Conservation (phyloP, 2,113 vertebrate genomes). For the Oryzias melastigma region DNA sequence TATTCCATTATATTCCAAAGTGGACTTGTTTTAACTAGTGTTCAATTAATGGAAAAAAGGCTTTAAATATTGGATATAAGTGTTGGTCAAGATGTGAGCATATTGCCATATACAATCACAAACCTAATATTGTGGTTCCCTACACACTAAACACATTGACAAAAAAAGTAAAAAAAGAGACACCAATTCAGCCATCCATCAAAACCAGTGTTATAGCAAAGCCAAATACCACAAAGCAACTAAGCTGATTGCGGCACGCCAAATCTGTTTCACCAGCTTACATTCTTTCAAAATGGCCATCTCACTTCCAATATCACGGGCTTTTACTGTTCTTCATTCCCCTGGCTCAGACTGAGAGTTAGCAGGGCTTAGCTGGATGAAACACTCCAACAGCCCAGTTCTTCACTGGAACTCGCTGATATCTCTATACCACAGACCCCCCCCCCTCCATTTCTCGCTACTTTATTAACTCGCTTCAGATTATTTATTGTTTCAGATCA, state of each 20-base stretch:
- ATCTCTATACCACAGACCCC: slow-evolving; percentile 75
- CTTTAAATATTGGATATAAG: no score
- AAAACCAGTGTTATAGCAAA: slow-evolving; percentile 70
- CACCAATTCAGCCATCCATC: slow-evolving; percentile 75
- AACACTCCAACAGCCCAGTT: slow-evolving; percentile 77
- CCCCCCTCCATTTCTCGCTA: slow-evolving; percentile 33
- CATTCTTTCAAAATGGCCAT: slow-evolving; percentile 84
- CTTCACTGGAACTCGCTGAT: slow-evolving; percentile 73
- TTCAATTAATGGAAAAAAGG: no score
- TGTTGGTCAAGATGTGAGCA: no score
- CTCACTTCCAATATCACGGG: slow-evolving; percentile 83
- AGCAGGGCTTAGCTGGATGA: slow-evolving; percentile 80
- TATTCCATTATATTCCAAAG: no score
- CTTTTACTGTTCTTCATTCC: slow-evolving; percentile 81
- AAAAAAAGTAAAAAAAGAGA: slow-evolving; percentile 61
- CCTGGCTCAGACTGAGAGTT: slow-evolving; percentile 78
- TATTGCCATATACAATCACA: no score
- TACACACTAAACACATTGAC: no score
- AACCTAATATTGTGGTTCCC: no score
- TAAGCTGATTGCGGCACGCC: slow-evolving; percentile 84
- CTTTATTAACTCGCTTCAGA: slow-evolving; percentile 61
- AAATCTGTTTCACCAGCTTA: slow-evolving; percentile 84
- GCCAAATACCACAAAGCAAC: slow-evolving; percentile 83
- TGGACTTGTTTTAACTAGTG: no score
- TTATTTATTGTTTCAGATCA: slow-evolving; percentile 28